Base-by-base conservation (phyloP, 2,888 invertebrate genomes). In the Galerucella nymphaeae region DNA sequence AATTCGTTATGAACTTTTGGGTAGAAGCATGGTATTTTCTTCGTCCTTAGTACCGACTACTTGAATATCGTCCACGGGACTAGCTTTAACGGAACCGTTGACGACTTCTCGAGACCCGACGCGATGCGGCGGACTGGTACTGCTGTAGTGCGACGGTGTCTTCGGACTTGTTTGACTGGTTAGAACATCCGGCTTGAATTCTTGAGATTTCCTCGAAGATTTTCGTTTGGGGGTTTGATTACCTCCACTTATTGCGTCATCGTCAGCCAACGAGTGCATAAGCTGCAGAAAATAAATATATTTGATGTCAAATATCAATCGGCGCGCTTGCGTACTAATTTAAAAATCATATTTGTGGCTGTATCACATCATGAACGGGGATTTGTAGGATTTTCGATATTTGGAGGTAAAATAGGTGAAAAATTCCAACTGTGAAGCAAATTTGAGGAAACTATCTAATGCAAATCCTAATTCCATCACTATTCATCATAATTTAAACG, bases 231-330 rank as follows among this genome's bases (percentile, higher is more conserved):
- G 85, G 4, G 85, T 84, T 13, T 81, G 81, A 23, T 84, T 80
- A 9, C 85, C 87, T 53, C 85, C 85, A 79, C 89, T 89, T 74
- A 90, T 90, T 66, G 89, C 90, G 69, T 94, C 92, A 79, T 95
- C 95, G 79, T 94, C 94, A 78, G 93, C 94, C 74, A 94, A 89
- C 0, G 94, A 93, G 84, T 94, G 92, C 71, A 95, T 86, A 42
- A 95, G 86, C 93, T 94, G 85, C 82, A 81, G 57, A 74, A 68
- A 66, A 58, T 62, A 16, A 53, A 53, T 16, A 30, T 2, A 30
- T 5, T 30, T 3, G 4, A 30, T 30, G 2, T 30, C 23, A 30
- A 30, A 30, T 30, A 5, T 30, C 23, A 30, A 30, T 3, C 2
- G 2, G 23, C 5, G 23, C 23, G 23, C 23, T 3, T 30, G 23